Evolutionary conservation across 2,113 vertebrate species (phyloP).

Genomic region (Strix uralensis): DNA sequence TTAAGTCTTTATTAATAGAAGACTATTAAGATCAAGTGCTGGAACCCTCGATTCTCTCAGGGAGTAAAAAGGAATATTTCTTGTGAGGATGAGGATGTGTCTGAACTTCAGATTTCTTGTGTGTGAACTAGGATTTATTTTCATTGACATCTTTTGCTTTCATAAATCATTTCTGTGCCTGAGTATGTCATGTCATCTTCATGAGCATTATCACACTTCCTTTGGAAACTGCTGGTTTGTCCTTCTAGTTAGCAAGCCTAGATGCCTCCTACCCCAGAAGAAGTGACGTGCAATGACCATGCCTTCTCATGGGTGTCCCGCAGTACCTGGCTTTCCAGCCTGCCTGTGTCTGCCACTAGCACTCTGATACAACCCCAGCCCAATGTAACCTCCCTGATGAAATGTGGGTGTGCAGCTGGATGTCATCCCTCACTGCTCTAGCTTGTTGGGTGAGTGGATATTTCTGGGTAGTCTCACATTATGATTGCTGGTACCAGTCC

Average conservation of each 20-base stretch:
- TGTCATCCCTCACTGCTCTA: not conserved
- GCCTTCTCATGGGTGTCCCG: not conserved
- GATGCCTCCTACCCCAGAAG: not conserved
- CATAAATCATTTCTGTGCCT: not conserved
- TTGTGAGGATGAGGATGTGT: not conserved
- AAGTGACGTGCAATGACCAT: not conserved
- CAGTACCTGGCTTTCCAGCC: not conserved
- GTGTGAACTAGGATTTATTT: not conserved
- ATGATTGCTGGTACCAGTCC: not conserved
- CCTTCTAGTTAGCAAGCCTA: not conserved
- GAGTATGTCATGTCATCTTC: not conserved
- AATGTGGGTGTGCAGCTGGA: not conserved
- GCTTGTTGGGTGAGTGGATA: not conserved
- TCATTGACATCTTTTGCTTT: not conserved
- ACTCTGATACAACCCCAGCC: not conserved
- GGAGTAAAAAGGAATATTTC: not conserved
- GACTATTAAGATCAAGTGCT: not conserved
- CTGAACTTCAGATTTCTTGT: not conserved
- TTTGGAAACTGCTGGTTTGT: not conserved
- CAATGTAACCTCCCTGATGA: not conserved
- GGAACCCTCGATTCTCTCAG: not conserved
- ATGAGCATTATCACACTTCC: not conserved
- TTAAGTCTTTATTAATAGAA: not conserved
- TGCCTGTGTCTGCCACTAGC: not conserved
- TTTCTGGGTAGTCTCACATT: not conserved